Evolutionary conservation across 2,888 invertebrate species (phyloP).

Genomic region (Apamea monoglypha): DNA sequence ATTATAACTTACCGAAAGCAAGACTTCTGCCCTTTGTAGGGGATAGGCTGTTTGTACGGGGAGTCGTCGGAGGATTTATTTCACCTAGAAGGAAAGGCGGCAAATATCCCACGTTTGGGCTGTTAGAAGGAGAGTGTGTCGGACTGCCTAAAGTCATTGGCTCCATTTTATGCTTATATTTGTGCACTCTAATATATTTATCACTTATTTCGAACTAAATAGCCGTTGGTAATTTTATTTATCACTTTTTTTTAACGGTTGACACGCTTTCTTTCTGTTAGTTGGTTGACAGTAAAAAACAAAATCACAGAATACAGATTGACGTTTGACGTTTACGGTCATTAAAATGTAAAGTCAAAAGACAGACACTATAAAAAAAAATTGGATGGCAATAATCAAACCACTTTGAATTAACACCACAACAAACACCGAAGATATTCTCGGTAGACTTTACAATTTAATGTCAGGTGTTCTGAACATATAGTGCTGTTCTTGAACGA

Average conservation of each 20-base stretch:
- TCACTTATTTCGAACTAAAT: conserved; percentile 27
- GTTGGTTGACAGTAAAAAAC: conserved; percentile 45
- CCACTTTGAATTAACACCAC: too few relatives aligned
- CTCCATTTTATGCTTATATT: conserved; percentile 91
- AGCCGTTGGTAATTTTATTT: conserved; percentile 52
- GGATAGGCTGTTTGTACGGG: conserved; percentile 91
- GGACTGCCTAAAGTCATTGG: conserved; percentile 96
- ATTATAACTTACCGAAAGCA: conserved; percentile 89
- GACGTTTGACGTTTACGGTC: conserved; percentile 48
- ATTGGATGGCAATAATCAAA: too few relatives aligned
- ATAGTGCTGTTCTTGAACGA: conserved; percentile 44
- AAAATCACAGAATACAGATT: conserved; percentile 34
- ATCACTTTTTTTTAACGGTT: conserved; percentile 56
- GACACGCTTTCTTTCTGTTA: conserved; percentile 51
- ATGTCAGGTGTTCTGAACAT: not conserved
- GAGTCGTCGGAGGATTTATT: conserved; percentile 89
- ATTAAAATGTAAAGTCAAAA: not conserved
- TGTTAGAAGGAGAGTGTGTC: conserved; percentile 92
- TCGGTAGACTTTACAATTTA: conserved; percentile 13
- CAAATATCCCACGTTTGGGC: conserved; percentile 92
- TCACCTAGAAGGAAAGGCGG: conserved; percentile 95
- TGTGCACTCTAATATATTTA: conserved; percentile 10
- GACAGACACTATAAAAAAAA: too few relatives aligned
- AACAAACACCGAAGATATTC: conserved; percentile 9
- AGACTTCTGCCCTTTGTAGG: conserved; percentile 90